Percentiles rank a stretch among this genome's conserved stretches.
phyloP scores from a whole-genome alignment of 2,888 invertebrate genomes.

The Agonopterix arenella region DNA sequence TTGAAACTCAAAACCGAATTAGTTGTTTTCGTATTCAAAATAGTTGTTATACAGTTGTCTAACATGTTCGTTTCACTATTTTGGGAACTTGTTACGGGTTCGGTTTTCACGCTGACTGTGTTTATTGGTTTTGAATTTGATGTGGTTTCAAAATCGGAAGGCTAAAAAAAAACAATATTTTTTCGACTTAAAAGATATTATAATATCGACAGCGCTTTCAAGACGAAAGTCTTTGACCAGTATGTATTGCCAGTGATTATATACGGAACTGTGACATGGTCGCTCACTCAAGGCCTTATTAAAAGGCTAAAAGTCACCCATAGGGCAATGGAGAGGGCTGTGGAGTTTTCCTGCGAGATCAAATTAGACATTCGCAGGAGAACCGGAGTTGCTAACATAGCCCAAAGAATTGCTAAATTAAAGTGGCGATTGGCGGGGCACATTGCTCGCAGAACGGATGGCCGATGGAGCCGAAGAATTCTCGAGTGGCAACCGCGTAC shows the following conservation, averaged over 20 bases:
- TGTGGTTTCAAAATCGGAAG: conserved; percentile 4
- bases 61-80: conserved; percentile 2
- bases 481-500: too few relatives aligned
- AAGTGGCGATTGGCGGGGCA: background rate
- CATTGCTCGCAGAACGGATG: too few relatives aligned
- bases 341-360: too few relatives aligned
- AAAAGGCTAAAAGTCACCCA: too few relatives aligned
- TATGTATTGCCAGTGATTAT: too few relatives aligned
- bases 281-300: too few relatives aligned
- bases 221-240: background rate
- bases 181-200: background rate
- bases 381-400: too few relatives aligned
- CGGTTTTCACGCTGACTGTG: conserved; percentile 1
- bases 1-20: conserved; percentile 24
- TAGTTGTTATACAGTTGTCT: conserved; percentile 8
- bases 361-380: too few relatives aligned
- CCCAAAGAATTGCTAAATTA: too few relatives aligned
- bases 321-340: too few relatives aligned
- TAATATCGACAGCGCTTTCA: background rate
- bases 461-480: too few relatives aligned
- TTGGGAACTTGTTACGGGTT: conserved; percentile 5
- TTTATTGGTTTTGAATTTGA: background rate
- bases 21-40: conserved; percentile 8
- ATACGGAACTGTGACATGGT: too few relatives aligned
- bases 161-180: background rate